Evolutionary conservation across 2,888 invertebrate species (phyloP).

Genomic region (Nephrotoma flavescens): DNA sequence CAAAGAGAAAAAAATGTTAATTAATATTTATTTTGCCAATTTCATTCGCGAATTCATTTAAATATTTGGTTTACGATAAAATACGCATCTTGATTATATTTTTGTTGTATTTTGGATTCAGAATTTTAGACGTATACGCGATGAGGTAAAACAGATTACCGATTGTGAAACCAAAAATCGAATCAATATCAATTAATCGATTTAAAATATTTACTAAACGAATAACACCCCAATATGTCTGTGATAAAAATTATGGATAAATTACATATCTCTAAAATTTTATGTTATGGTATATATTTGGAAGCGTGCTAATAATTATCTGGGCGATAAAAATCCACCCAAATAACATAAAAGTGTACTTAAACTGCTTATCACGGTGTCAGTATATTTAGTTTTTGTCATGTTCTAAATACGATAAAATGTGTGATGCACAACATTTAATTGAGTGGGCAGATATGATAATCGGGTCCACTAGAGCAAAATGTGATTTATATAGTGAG

Average conservation of each 20-base stretch:
- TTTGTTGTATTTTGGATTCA: background rate
- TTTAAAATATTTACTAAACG: background rate
- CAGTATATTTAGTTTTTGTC: too few species aligned
- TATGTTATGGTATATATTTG: too few species aligned
- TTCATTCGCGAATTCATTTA: background rate
- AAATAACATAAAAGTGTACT: too few species aligned
- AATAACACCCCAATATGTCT: background rate
- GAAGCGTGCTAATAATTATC: too few species aligned
- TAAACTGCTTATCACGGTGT: too few species aligned
- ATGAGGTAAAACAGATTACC: background rate
- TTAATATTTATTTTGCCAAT: background rate
- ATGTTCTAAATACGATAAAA: too few species aligned
- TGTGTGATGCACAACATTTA: too few species aligned
- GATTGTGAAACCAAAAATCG: background rate
- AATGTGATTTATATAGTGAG: too few species aligned
- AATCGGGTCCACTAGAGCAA: too few species aligned
- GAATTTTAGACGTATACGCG: too few species aligned
- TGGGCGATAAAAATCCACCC: too few species aligned
- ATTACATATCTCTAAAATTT: background rate
- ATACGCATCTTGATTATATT: background rate
- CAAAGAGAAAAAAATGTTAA: conserved; percentile 5
- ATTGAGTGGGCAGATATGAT: too few species aligned
- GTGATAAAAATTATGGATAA: background rate
- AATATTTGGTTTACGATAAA: background rate
- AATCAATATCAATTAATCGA: background rate